These are phyloP conservation scores for Tachina lurida DNA, from an alignment of 2,888 invertebrate species.

Conservation along the genomic window DNA sequence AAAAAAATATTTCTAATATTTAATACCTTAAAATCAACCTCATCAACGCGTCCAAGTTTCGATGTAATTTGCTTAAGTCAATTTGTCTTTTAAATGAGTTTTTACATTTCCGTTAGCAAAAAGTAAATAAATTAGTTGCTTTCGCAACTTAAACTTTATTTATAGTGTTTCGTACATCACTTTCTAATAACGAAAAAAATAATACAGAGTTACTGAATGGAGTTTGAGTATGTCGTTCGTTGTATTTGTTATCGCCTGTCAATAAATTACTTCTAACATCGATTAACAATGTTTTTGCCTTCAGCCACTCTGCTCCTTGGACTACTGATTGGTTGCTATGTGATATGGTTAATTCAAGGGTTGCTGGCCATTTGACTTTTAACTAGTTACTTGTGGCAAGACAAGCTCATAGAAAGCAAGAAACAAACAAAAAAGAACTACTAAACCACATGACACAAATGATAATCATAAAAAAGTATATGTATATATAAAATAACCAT, in stretches of 20 bases:
- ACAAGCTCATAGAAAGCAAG: slow-evolving; percentile 4
- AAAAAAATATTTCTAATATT: background rate
- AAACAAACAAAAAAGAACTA: slow-evolving; percentile 4
- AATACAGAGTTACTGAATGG: background rate
- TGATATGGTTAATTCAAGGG: slow-evolving; percentile 72
- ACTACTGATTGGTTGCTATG: slow-evolving; percentile 50
- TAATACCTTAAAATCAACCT: background rate
- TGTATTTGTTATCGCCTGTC: slow-evolving; percentile 62
- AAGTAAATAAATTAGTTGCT: background rate
- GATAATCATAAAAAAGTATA: slow-evolving; percentile 35
- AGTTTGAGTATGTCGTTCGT: slow-evolving; percentile 15
- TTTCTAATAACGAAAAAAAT: background rate
- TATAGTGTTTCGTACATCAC: slow-evolving; percentile 9
- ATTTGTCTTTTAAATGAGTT: slow-evolving; percentile 37
- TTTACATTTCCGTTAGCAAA: slow-evolving; percentile 16
- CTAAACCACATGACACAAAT: slow-evolving; percentile 64
- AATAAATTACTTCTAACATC: slow-evolving; percentile 70
- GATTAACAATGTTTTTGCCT: slow-evolving; percentile 62
- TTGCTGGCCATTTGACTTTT: slow-evolving; percentile 63
- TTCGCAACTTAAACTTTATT: slow-evolving; percentile 19
- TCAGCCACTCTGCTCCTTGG: slow-evolving; percentile 16
- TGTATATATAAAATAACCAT: slow-evolving; percentile 38
- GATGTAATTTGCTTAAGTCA: background rate
- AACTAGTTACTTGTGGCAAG: slow-evolving; percentile 36
- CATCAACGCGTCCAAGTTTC: background rate